Conservation (phyloP, 2,888 invertebrate genomes). For the Habroteleia sp. region DNA sequence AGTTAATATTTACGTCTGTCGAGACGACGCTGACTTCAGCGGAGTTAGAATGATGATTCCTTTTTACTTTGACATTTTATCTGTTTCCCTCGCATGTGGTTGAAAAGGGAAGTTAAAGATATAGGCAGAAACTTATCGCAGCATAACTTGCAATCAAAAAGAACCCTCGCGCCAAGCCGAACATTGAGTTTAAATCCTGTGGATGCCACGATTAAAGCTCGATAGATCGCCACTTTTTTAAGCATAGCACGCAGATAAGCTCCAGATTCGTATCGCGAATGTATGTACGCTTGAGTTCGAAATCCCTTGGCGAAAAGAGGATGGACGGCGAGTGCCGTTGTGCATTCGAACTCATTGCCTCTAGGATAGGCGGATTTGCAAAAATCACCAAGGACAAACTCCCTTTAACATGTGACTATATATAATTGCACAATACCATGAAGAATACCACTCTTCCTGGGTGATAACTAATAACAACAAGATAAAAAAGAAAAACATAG, state of each 20-base stretch:
- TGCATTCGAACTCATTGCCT: slow-evolving; percentile 4
- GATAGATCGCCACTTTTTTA: slow-evolving; percentile 63
- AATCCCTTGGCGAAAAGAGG: slow-evolving; percentile 51
- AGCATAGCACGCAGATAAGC: slow-evolving; percentile 51
- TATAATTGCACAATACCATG: slow-evolving; percentile 19
- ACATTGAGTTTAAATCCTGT: slow-evolving; percentile 60
- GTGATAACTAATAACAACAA: too few species aligned
- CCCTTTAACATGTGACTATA: slow-evolving; percentile 25
- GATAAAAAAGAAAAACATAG: too few species aligned
- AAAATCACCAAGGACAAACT: slow-evolving; percentile 56
- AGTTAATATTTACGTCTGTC: slow-evolving; percentile 57
- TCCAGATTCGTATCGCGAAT: slow-evolving; percentile 52
- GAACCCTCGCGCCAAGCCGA: slow-evolving; percentile 25
- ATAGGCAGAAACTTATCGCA: slow-evolving; percentile 51
- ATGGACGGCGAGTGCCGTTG: slow-evolving; percentile 36
- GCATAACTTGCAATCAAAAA: slow-evolving; percentile 60
- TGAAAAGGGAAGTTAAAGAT: slow-evolving; percentile 19
- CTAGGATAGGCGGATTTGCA: slow-evolving; percentile 44
- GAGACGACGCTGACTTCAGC: slow-evolving; percentile 24
- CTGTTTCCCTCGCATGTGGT: slow-evolving; percentile 22
- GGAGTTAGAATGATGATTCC: slow-evolving; percentile 49
- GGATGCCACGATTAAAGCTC: slow-evolving; percentile 64
- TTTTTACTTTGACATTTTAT: slow-evolving; percentile 16
- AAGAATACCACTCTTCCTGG: too few species aligned
- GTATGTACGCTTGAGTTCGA: slow-evolving; percentile 46